Evolutionary conservation across 2,797 vertebrate species (phyloP), one percentile per base, ranked within the genome.

Genomic region (Synaphobranchus kaupii): DNA sequence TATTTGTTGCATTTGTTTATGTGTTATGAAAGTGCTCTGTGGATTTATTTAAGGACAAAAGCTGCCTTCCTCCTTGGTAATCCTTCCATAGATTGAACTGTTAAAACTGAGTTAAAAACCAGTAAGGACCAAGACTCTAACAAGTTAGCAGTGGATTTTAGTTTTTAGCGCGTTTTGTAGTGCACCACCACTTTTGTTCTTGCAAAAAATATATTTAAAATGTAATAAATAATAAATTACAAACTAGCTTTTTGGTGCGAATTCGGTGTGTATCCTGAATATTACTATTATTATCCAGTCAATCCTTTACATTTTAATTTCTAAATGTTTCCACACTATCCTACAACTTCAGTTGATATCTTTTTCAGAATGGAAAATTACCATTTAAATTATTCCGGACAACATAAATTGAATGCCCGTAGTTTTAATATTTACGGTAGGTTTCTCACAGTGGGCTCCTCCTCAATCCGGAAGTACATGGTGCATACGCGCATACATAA

Each of bases 401-500:
- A 39, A 39, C 39, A 39, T 39, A 39, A 39, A 39, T 39, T 39
- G 1, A 39, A 31, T 73, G 68, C 68, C 5, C 28, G 3, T 78
- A 47, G 1, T 78, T 78, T 20, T 39, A 34, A 78, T 78, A 78
- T 78, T 44, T 78, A 78, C 73, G 73, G 73, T 78, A 78, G 17
- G 20, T 78, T 22, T 17, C 68, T 31, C 31, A 73, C 28, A 15
- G 17, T 58, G 13, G 73, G 73, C 39, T 78, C 20, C 13, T 31
- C 28, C 28, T 73, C 34, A 78, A 78, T 44, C 73, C 73, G 73
- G 73, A 78, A 78, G 73, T 78, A 78, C 13, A 78, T 25, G n/a
- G 34, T 39, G 39, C 17, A 78, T 1, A 78, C 73, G 6, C 73
- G 28, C 28, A 15, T n/a, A 68, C 28, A 73, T 78, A 1, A 60